Base-by-base conservation (phyloP, 2,113 vertebrate genomes). In the Macroglossus sobrinus region DNA sequence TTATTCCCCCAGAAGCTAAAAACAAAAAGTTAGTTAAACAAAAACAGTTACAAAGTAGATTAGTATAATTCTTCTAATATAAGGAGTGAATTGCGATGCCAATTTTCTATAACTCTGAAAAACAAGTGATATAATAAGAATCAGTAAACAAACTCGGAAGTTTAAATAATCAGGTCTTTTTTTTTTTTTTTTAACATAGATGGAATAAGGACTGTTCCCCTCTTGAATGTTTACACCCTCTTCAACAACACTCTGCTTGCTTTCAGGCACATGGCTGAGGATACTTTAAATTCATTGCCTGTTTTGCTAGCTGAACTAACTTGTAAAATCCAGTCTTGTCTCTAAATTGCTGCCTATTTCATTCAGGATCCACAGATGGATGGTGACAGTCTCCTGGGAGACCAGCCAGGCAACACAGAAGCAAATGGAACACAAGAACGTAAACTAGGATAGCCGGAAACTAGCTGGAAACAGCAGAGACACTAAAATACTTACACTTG, bases 401-500 rank as follows among this genome's bases (percentile, higher is more conserved):
- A 95, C 66, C 94, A 96, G 92, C 94, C 93, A 96, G 92, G 97
- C 96, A 98, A 89, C 89, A 93, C 88, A 96, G 97, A 98, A 98
- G 98, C 98, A 98, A 98, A 98, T 78, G 94, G 92, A 98, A 97
- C 98, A 95, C 92, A 88, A 95, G 98, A 97, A 81, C 5, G 28
- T 89, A 96, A 97, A 97, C 91, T 94, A 98, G 84, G 95, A 97
- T 3, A 90, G 98, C 95, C 95, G 98, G 97, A 98, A 98, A 96
- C 84, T 2, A 90, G 98, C 95, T 94, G 98, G 97, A 98, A 98
- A 96, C 84, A 95, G 96, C 98, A 98, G 95, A 97, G 98, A 98
- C 97, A 43, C 78, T 97, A 95, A 93, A 98, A 97, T 99, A 99
- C 99, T 99, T 99, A 99, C 99, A 99, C 99, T 99, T 98, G 99